These are phyloP conservation scores for Cotesia vestalis DNA, from an alignment of 1,140 invertebrate genomes.

Conservation along the genomic window DNA sequence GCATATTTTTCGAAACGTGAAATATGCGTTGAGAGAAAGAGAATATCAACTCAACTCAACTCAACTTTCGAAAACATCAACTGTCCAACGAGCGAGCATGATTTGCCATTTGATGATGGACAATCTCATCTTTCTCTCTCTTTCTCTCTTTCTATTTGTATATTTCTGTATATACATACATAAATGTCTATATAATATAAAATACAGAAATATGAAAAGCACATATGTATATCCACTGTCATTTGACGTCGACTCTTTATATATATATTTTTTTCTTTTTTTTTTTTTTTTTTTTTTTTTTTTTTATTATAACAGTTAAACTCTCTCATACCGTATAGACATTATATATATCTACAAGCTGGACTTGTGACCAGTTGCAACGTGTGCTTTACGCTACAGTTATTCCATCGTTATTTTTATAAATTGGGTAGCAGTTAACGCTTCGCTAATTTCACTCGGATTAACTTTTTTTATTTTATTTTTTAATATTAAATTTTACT, in stretches of 20 bases:
- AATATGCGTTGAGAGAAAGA: slow-evolving; percentile 47
- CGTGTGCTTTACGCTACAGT: slow-evolving; percentile 63
- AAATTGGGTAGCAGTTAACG: slow-evolving; percentile 65
- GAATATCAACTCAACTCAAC: slow-evolving; percentile 9
- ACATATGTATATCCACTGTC: slow-evolving; percentile 21
- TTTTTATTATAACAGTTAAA: not conserved
- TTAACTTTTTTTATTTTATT: not conserved
- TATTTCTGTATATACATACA: too few species aligned
- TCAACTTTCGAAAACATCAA: slow-evolving; percentile 44
- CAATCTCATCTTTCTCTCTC: slow-evolving; percentile 12
- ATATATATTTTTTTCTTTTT: not conserved
- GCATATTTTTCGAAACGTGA: slow-evolving; percentile 63
- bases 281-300: not conserved
- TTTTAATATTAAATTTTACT: slow-evolving; percentile 9
- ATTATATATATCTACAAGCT: slow-evolving; percentile 17
- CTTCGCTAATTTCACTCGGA: slow-evolving; percentile 56
- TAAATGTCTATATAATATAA: slow-evolving; percentile 52
- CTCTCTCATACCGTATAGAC: slow-evolving; percentile 3
- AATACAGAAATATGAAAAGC: slow-evolving; percentile 9
- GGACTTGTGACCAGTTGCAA: slow-evolving; percentile 52
- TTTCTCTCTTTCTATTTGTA: too few species aligned
- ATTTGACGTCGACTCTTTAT: slow-evolving; percentile 30
- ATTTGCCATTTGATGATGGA: slow-evolving; percentile 59
- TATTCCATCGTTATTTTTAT: slow-evolving; percentile 68
- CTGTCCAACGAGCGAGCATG: slow-evolving; percentile 35